A percentile compares a stretch with the other conserved stretches of the same genome.
Evolutionary conservation across 2,113 vertebrate genomes (phyloP).

Genomic region (Diphyllodes magnificus): DNA sequence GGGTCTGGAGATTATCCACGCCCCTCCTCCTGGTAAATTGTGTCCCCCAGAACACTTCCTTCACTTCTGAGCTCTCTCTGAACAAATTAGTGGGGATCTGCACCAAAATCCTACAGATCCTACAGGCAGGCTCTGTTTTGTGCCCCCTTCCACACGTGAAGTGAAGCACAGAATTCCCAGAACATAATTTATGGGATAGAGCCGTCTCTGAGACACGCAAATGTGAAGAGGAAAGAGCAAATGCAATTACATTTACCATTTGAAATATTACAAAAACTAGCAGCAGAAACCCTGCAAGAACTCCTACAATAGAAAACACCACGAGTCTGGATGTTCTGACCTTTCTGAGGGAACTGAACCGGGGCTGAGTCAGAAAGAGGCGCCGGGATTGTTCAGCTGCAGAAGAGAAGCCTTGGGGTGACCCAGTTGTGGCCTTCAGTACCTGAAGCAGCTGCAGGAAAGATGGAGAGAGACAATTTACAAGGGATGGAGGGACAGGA

Average conservation of each 20-base stretch:
- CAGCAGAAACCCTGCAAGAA: neutral
- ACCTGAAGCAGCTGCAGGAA: neutral
- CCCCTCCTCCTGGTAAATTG: neutral
- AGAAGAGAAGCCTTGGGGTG: neutral
- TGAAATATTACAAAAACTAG: neutral
- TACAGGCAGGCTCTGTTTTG: neutral
- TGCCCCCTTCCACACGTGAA: accelerated
- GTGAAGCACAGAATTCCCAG: neutral
- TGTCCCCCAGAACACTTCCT: neutral
- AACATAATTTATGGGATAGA: neutral
- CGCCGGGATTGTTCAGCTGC: neutral
- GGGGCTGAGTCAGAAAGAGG: neutral
- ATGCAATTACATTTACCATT: neutral
- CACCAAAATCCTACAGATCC: neutral
- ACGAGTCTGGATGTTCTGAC: neutral
- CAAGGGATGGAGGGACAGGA: neutral
- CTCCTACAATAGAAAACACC: neutral
- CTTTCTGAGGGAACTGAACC: neutral
- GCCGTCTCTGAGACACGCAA: neutral
- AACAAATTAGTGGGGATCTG: neutral
- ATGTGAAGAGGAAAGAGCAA: neutral
- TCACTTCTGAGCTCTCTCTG: neutral
- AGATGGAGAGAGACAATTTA: neutral
- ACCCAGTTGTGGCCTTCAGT: neutral
- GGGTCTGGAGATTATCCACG: too few relatives aligned